Percentiles rank a stretch among this genome's conserved stretches.
phyloP scores from a whole-genome alignment of 1,140 invertebrate species.

The Pseudomyrmex cubaensis region DNA sequence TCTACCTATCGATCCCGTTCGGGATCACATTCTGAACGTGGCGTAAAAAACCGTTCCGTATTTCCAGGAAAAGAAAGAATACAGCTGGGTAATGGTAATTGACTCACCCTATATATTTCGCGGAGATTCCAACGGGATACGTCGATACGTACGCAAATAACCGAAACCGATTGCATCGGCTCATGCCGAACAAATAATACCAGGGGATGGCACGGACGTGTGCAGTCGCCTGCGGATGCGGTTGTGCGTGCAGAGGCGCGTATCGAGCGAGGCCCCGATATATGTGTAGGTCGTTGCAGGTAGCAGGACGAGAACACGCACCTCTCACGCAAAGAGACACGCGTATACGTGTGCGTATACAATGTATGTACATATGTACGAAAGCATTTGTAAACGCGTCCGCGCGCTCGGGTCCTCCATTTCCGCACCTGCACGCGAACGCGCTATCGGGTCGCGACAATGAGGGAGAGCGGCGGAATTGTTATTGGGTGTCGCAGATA shows the following conservation, averaged over 20 bases:
- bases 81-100: neutral
- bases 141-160: conserved; percentile 31
- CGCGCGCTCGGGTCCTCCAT: conserved; percentile 19
- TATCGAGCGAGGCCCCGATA: conserved; percentile 35
- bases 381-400: neutral
- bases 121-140: neutral
- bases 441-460: conserved; percentile 20
- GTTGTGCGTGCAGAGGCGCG: conserved; percentile 43
- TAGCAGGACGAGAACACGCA: neutral
- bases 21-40: neutral
- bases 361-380: no score
- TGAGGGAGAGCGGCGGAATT: conserved; percentile 48
- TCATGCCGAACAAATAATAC: conserved; percentile 52
- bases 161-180: conserved; percentile 23
- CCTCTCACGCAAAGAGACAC: no score
- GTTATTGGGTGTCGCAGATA: conserved; percentile 62
- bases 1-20: no score
- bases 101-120: neutral
- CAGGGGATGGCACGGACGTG: conserved; percentile 30
- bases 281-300: neutral
- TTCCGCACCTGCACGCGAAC: conserved; percentile 22
- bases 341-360: neutral
- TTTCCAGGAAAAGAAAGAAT: neutral
- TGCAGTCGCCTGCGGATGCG: conserved; percentile 40
- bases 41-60: neutral